Percentiles rank a stretch among this genome's conserved stretches.
Evolutionary conservation across 2,113 vertebrate species (phyloP).

Genomic region (Brienomyrus brachyistius): DNA sequence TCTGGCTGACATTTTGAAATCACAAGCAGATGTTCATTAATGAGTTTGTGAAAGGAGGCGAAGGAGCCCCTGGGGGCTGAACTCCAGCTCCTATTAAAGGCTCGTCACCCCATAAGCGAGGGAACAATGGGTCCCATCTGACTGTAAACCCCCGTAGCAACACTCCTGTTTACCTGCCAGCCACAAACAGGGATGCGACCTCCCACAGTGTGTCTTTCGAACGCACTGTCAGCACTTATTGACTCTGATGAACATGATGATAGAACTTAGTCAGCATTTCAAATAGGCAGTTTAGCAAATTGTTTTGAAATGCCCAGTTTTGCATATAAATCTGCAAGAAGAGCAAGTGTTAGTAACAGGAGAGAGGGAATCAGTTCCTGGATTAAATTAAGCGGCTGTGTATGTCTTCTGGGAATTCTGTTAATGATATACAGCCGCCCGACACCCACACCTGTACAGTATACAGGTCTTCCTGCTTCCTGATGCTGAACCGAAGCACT

Average conservation of each 20-base stretch:
- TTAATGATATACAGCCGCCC: not conserved
- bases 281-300: not conserved
- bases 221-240: not conserved
- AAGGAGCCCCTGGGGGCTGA: constrained; percentile 23
- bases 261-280: not conserved
- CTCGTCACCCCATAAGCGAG: constrained; percentile 25
- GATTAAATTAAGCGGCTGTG: constrained; percentile 12
- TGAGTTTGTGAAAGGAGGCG: constrained; percentile 35
- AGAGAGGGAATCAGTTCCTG: not conserved
- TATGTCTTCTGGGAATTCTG: not conserved
- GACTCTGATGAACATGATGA: not conserved
- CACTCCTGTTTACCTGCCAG: constrained; percentile 31
- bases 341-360: not conserved
- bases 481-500: not conserved
- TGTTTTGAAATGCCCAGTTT: not conserved
- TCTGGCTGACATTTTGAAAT: constrained; percentile 35
- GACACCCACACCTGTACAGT: not conserved
- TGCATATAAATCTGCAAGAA: not conserved
- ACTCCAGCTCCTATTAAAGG: constrained; percentile 23
- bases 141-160: constrained; percentile 26
- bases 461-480: not conserved
- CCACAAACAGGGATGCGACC: not conserved
- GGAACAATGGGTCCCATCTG: constrained; percentile 30
- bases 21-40: constrained; percentile 43
- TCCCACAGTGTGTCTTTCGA: not conserved